Evolutionary conservation across 2,797 vertebrate species (phyloP), one percentile per base, ranked within the genome.

Genomic region (Heteromormyrus szaboi): DNA sequence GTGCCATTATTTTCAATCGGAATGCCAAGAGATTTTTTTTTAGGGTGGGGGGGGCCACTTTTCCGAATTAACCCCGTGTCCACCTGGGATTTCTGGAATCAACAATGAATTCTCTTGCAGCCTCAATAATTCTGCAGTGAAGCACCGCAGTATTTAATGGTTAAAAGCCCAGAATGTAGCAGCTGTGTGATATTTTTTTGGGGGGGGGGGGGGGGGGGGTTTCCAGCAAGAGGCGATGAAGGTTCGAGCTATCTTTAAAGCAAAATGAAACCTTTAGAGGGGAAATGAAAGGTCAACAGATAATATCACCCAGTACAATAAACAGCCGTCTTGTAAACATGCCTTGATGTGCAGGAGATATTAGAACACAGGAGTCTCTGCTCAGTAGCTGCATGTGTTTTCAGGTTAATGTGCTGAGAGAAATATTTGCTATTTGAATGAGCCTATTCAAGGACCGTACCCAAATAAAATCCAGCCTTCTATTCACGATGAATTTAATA

Each of bases 251-350:
- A 37, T 89, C 88, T 65, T 89, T 4, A 89, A 65, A 54, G 93
- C 89, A 90, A 92, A 95, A 95, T 95, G 93, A 95, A 95, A 94
- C 89, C 93, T 33, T 56, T 91, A 90, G 90, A 59, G 83, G 62
- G 84, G 83, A 89, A 89, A 89, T 51, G 56, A 29, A 72, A 85
- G 88, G 92, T 91, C 90, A 91, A 88, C 86, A 92, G 94, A 96
- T 95, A 96, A 95, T 92, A 95, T 95, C 93, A 88, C 91, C 89
- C 93, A 94, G 94, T 88, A 93, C 93, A 95, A 95, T 94, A 93
- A 94, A 92, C 90, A 93, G 92, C 93, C 91, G 94, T 93, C 93
- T 94, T 94, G 94, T 95, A 94, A 95, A 96, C 95, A 89, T 41
- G 62, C 25, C 54, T 50, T 85, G 81, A 89, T 95, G 92, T 91